These are phyloP conservation scores for Bombus huntii DNA, from an alignment of 1,140 invertebrate genomes.

Conservation along the genomic window DNA sequence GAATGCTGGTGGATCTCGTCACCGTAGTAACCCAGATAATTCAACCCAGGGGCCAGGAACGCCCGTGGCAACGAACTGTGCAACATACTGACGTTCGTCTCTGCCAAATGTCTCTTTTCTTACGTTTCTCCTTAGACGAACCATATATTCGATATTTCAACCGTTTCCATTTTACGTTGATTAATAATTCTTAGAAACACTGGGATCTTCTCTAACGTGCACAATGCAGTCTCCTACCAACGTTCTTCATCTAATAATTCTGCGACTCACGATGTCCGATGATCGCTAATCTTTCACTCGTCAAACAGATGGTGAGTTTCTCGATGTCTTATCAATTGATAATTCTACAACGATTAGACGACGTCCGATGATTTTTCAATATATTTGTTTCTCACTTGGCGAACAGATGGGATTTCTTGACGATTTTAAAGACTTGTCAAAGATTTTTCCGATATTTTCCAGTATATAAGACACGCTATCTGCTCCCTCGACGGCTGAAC, in stretches of 20 bases:
- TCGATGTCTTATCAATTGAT: not conserved
- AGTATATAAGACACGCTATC: slow-evolving; percentile 9
- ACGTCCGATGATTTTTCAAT: not conserved
- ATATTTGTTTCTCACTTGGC: not conserved
- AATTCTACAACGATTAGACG: not conserved
- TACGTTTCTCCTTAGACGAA: not conserved
- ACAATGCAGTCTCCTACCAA: not conserved
- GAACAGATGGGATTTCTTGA: not conserved
- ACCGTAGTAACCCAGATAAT: slow-evolving; percentile 76
- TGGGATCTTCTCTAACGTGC: not conserved
- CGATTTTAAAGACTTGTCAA: no score
- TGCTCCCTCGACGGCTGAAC: slow-evolving; percentile 73
- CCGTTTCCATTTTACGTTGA: slow-evolving; percentile 16
- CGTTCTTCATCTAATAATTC: not conserved
- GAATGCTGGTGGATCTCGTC: slow-evolving; percentile 70
- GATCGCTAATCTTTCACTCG: not conserved
- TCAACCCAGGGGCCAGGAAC: slow-evolving; percentile 74
- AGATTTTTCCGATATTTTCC: not conserved
- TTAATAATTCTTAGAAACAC: not conserved
- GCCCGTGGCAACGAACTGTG: slow-evolving; percentile 79
- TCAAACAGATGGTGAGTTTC: not conserved
- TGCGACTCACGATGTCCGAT: no score
- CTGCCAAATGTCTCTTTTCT: not conserved
- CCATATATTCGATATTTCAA: not conserved
- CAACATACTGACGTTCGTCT: slow-evolving; percentile 70